Evolutionary conservation across 2,888 invertebrate genomes (phyloP).

Genomic region (Sepiola atlantica): DNA sequence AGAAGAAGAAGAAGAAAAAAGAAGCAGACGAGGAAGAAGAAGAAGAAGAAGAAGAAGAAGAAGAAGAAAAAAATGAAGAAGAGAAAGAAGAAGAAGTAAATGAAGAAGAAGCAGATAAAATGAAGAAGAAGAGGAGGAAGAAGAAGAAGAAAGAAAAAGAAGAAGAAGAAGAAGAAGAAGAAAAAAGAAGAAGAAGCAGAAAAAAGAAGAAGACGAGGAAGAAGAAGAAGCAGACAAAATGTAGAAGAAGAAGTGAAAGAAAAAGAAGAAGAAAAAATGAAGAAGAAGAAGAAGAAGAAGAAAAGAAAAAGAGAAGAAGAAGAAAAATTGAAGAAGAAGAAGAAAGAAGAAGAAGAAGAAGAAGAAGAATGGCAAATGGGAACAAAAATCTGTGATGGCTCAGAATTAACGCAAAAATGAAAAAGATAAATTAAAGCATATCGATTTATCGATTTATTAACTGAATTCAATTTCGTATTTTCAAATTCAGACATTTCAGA

Average conservation of each 20-base stretch:
- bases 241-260: no score
- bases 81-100: no score
- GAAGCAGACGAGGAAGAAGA: no score
- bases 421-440: no score
- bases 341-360: background rate
- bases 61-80: no score
- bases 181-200: background rate
- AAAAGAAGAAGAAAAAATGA: rapidly evolving
- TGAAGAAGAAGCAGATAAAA: background rate
- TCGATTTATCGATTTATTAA: no score
- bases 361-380: background rate
- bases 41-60: no score
- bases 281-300: background rate
- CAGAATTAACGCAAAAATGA: no score
- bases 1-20: no score
- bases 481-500: no score
- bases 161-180: background rate
- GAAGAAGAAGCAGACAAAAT: background rate
- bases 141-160: background rate
- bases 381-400: no score
- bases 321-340: background rate
- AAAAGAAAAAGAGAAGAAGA: background rate
- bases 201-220: background rate
- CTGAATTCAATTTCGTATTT: no score
- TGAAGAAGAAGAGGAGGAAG: background rate